phyloP scores from a whole-genome alignment of 2,113 vertebrate species.

The Nanorana parkeri region DNA sequence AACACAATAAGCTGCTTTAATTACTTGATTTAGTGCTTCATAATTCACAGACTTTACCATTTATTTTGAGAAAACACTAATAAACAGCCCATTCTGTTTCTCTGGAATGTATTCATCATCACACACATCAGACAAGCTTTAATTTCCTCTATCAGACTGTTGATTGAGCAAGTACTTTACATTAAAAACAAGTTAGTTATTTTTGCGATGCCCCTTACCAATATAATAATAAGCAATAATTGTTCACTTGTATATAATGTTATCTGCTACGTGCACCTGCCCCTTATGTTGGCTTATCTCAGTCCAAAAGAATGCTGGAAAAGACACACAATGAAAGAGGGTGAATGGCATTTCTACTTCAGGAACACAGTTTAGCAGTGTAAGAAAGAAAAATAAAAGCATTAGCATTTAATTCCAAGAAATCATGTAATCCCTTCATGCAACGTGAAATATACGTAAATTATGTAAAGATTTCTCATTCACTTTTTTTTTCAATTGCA shows the following conservation, averaged over 20 bases:
- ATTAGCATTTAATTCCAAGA: constrained; percentile 38
- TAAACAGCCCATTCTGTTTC: constrained; percentile 54
- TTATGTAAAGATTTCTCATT: not conserved
- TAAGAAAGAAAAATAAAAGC: constrained; percentile 44
- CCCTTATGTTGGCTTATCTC: constrained; percentile 58
- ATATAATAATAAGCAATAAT: constrained; percentile 58
- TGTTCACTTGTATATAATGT: constrained; percentile 55
- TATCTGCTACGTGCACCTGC: constrained; percentile 59
- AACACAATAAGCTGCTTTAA: constrained; percentile 29
- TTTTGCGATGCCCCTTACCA: constrained; percentile 56
- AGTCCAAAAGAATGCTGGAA: not conserved
- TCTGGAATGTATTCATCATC: constrained; percentile 18
- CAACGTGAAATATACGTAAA: not conserved
- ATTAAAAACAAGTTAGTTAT: constrained; percentile 57
- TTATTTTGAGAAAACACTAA: constrained; percentile 33
- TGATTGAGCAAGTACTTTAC: constrained; percentile 48
- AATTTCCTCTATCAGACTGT: constrained; percentile 52
- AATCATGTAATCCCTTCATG: constrained; percentile 2
- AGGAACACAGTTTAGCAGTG: constrained; percentile 37
- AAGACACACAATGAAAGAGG: not conserved
- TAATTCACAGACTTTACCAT: constrained; percentile 25
- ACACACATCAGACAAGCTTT: constrained; percentile 40
- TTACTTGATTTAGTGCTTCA: constrained; percentile 22
- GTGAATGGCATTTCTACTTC: constrained; percentile 43
- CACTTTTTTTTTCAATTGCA: not conserved